Evolutionary conservation across 2,888 invertebrate genomes (phyloP).

Genomic region (Elmis aenea): DNA sequence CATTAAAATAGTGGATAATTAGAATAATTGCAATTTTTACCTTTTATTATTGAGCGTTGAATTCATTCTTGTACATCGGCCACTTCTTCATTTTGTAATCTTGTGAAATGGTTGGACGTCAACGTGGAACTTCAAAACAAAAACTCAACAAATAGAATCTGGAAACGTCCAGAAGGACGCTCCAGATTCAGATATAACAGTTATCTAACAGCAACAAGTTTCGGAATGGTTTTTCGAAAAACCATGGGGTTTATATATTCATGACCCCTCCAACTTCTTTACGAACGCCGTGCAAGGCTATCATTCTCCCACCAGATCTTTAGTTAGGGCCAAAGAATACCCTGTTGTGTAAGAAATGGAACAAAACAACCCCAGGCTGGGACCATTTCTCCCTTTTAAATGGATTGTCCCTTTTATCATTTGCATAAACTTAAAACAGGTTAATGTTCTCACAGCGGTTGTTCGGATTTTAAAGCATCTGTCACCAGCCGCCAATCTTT

Average conservation of each 20-base stretch:
- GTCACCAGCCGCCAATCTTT: too few species aligned
- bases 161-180: slow-evolving; percentile 11
- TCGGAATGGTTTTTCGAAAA: slow-evolving; percentile 16
- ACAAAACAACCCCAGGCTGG: slow-evolving; percentile 14
- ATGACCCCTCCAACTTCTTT: slow-evolving; percentile 10
- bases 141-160: slow-evolving; percentile 8
- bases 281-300: too few species aligned
- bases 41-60: too few species aligned
- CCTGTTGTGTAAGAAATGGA: slow-evolving; percentile 16
- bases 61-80: too few species aligned
- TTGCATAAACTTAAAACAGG: slow-evolving; percentile 15
- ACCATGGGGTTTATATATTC: slow-evolving; percentile 11
- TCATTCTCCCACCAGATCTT: slow-evolving; percentile 15
- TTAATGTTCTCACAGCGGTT: slow-evolving; percentile 12
- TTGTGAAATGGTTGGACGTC: too few species aligned
- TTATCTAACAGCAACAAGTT: slow-evolving; percentile 11
- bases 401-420: slow-evolving; percentile 14
- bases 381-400: slow-evolving; percentile 13
- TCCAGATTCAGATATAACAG: slow-evolving; percentile 5
- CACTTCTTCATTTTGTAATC: too few species aligned
- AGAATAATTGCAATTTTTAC: too few species aligned
- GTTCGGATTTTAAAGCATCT: too few species aligned
- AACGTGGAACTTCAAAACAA: too few species aligned
- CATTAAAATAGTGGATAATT: too few species aligned
- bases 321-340: slow-evolving; percentile 10